phyloP scores from a whole-genome alignment of 2,888 invertebrate species.

The Lathronympha strigana region DNA sequence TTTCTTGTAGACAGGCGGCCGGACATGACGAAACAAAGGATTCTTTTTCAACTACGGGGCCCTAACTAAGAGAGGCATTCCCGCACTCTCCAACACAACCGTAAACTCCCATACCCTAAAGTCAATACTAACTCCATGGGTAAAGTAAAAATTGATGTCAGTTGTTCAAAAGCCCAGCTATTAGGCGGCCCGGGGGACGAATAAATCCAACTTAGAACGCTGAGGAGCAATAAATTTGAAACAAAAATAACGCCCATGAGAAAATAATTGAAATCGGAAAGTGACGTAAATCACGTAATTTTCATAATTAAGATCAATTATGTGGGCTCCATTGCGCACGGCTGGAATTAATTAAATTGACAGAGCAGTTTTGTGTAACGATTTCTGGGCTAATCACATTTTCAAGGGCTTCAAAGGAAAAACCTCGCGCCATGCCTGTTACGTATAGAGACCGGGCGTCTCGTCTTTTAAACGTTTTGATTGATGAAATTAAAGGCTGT shows the following conservation, averaged over 20 bases:
- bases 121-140: constrained; percentile 25
- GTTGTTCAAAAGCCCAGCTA: constrained; percentile 40
- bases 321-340: constrained; percentile 29
- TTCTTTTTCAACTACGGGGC: not conserved
- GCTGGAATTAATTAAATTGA: constrained; percentile 21
- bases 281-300: constrained; percentile 33
- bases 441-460: too few species aligned
- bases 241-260: constrained; percentile 40
- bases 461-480: too few species aligned
- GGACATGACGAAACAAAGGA: not conserved
- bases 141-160: constrained; percentile 38
- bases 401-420: not conserved
- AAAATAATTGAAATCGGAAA: constrained; percentile 39
- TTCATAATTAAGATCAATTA: constrained; percentile 35
- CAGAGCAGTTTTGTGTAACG: constrained; percentile 16
- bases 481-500: too few species aligned
- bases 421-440: not conserved
- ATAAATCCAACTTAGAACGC: constrained; percentile 38
- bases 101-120: constrained; percentile 25
- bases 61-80: not conserved
- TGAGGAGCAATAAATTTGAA: constrained; percentile 39
- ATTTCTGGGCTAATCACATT: not conserved
- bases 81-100: not conserved
- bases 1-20: not conserved
- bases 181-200: constrained; percentile 32